A percentile compares a stretch with the other conserved stretches of the same genome.
Evolutionary conservation across 2,797 vertebrate species (phyloP).

Genomic region (Sebastes iracundus): DNA sequence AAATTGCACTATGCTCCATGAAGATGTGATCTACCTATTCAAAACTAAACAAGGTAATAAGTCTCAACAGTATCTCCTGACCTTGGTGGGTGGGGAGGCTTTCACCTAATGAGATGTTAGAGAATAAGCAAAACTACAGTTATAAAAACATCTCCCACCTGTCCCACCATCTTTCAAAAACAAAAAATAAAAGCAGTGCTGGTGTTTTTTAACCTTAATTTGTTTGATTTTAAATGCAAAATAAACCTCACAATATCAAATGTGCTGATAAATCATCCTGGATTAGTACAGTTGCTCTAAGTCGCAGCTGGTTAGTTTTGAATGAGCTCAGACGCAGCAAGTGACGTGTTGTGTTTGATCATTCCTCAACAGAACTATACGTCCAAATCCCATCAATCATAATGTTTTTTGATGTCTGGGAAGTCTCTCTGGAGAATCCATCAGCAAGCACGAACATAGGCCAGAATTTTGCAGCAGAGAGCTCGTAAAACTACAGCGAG

Average conservation of each 20-base stretch:
- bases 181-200: not conserved
- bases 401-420: conserved; percentile 18
- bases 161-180: not conserved
- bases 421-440: conserved; percentile 53
- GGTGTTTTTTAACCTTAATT: not conserved
- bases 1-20: not conserved
- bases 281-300: not conserved
- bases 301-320: not conserved
- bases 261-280: not conserved
- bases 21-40: not conserved
- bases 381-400: conserved; percentile 27
- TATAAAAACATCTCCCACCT: not conserved
- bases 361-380: not conserved
- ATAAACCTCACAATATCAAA: conserved; percentile 13
- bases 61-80: not conserved
- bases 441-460: conserved; percentile 8
- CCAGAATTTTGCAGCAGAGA: conserved; percentile 40
- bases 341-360: not conserved
- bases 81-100: not conserved
- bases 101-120: not conserved
- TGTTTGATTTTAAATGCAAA: conserved; percentile 14
- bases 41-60: not conserved
- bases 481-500: conserved; percentile 42
- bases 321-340: conserved; percentile 16
- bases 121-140: not conserved